phyloP scores from a whole-genome alignment of 2,113 vertebrate species.

The Trogon surrucura region DNA sequence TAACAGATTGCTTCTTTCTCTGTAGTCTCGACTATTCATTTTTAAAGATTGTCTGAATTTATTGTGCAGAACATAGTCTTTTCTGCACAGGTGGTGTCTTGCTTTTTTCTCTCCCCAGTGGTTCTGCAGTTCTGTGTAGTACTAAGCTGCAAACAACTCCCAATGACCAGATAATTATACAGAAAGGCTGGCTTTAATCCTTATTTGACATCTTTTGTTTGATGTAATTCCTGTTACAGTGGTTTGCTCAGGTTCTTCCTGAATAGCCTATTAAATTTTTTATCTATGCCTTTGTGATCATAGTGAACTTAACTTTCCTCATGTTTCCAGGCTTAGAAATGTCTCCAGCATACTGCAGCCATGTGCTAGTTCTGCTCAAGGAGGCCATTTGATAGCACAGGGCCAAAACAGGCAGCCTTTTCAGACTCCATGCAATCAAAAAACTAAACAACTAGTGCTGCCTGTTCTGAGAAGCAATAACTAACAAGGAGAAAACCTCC shows the following conservation, averaged over 20 bases:
- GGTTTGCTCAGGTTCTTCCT: neutral
- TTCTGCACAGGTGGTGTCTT: neutral
- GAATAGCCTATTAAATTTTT: neutral
- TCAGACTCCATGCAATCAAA: neutral
- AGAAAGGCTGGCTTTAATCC: neutral
- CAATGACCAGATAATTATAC: neutral
- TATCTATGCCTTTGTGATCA: neutral
- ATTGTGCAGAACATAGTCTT: neutral
- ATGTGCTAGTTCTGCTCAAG: neutral
- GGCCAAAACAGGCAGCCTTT: neutral
- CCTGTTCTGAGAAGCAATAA: neutral
- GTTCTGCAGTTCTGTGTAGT: neutral
- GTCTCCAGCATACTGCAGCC: neutral
- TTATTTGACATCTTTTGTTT: neutral
- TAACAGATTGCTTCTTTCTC: neutral
- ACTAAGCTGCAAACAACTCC: neutral
- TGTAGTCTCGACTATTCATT: neutral
- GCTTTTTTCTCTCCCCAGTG: neutral
- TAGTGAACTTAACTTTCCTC: neutral
- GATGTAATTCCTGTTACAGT: neutral
- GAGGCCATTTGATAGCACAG: neutral
- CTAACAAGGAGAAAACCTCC: neutral
- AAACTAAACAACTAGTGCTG: neutral
- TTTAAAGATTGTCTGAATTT: neutral
- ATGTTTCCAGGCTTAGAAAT: neutral